phyloP scores from a whole-genome alignment of 2,888 invertebrate species.

The Drosophila atripex region DNA sequence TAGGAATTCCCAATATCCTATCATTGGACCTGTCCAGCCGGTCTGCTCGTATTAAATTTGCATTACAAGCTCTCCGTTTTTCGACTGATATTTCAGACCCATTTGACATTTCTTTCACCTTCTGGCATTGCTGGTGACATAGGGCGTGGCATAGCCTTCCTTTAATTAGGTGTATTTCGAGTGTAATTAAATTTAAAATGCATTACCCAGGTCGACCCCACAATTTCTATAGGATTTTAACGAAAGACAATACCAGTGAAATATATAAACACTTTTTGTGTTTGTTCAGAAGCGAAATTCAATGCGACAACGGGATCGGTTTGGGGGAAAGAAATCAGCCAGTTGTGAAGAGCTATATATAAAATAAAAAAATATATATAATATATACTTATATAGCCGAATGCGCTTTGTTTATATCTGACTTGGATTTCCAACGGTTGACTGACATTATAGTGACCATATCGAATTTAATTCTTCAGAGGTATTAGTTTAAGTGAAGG shows the following conservation, averaged over 20 bases:
- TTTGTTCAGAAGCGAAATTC: conserved; percentile 43
- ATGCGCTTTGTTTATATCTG: conserved; percentile 41
- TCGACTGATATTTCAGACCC: conserved; percentile 6
- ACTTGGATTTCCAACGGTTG: conserved; percentile 59
- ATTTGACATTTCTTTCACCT: conserved; percentile 74
- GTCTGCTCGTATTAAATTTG: conserved; percentile 21
- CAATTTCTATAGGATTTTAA: conserved; percentile 16
- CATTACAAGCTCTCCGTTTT: conserved; percentile 20
- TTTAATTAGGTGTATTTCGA: conserved; percentile 50
- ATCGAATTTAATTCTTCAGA: conserved; percentile 32
- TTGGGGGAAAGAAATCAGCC: conserved; percentile 50
- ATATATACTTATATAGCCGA: conserved; percentile 1
- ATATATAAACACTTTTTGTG: conserved; percentile 24
- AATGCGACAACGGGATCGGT: conserved; percentile 39
- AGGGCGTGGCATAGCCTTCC: conserved; percentile 22
- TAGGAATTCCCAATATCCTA: conserved; percentile 14
- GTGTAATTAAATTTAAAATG: conserved; percentile 49
- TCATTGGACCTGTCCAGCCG: conserved; percentile 18
- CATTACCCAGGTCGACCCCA: conserved; percentile 13
- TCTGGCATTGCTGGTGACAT: conserved; percentile 29
- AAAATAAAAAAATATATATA: background rate
- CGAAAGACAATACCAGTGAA: conserved; percentile 11
- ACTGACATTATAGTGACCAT: conserved; percentile 15
- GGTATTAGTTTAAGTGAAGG: conserved; percentile 38
- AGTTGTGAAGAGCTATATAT: conserved; percentile 55